Conservation (phyloP, 2,797 vertebrate species). For the Melanotaenia pygmaea region DNA sequence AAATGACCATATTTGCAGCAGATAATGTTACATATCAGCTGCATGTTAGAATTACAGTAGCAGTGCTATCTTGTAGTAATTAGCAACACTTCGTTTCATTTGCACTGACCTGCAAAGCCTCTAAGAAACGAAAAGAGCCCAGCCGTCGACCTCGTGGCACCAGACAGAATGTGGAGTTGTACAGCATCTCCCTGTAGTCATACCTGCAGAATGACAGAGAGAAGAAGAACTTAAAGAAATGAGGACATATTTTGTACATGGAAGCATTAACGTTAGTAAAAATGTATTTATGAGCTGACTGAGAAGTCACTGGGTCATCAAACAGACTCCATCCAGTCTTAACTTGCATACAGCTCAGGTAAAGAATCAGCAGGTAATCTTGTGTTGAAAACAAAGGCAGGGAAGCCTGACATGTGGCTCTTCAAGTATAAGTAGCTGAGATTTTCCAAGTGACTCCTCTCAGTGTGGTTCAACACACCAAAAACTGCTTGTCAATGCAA, state of each 20-base stretch:
- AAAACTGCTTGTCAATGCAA: not conserved
- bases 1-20: not conserved
- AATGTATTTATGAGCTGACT: too few species aligned
- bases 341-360: not conserved
- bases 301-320: too few species aligned
- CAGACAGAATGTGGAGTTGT: conserved; percentile 99
- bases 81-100: not conserved
- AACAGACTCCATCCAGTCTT: not conserved
- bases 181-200: conserved; percentile 99
- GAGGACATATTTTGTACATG: not conserved
- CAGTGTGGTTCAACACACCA: not conserved
- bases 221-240: not conserved
- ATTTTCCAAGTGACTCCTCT: not conserved
- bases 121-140: conserved; percentile 98
- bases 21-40: not conserved
- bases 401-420: not conserved
- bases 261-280: not conserved
- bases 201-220: conserved; percentile 81
- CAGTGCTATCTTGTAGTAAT: not conserved
- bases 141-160: conserved; percentile 97
- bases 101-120: conserved; percentile 94
- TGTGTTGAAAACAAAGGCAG: not conserved
- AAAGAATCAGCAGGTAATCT: not conserved
- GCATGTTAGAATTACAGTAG: not conserved
- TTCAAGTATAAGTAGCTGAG: not conserved